phyloP scores from a whole-genome alignment of 2,113 vertebrate species.

The Hydrolagus affinis region DNA sequence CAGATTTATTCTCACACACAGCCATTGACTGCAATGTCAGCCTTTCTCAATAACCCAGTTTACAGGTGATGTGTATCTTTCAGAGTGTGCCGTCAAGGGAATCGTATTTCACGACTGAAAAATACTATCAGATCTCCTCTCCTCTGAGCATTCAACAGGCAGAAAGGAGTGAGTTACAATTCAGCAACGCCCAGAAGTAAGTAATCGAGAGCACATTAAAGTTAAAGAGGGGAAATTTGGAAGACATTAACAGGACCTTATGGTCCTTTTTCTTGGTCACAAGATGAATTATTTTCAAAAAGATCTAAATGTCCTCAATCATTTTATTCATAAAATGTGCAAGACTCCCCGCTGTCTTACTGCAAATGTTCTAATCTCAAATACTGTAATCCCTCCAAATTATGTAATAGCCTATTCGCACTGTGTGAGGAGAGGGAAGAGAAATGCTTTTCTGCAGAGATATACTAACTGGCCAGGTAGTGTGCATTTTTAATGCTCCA shows the following conservation, averaged over 20 bases:
- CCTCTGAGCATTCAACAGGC: neutral
- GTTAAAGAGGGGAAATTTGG: neutral
- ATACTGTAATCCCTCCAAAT: too few relatives aligned
- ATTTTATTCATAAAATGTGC: neutral
- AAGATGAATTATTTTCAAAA: neutral
- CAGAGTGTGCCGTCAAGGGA: neutral
- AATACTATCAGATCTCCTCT: too few relatives aligned
- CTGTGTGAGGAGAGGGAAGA: too few relatives aligned
- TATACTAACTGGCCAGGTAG: too few relatives aligned
- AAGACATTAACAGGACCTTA: neutral
- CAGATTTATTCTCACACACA: neutral
- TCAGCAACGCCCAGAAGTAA: neutral
- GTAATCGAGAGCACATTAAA: neutral
- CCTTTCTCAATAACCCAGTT: neutral
- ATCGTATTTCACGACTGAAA: neutral
- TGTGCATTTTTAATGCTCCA: too few relatives aligned
- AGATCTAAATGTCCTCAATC: neutral
- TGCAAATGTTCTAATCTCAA: too few relatives aligned
- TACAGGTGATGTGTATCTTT: neutral
- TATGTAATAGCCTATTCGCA: too few relatives aligned
- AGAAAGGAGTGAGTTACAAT: neutral
- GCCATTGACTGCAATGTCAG: constrained; percentile 1
- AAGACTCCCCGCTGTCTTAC: neutral
- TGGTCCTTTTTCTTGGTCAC: neutral
- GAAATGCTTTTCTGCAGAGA: too few relatives aligned